Base-by-base conservation (phyloP, 2,888 invertebrate genomes). In the Pyrochroa serraticornis region DNA sequence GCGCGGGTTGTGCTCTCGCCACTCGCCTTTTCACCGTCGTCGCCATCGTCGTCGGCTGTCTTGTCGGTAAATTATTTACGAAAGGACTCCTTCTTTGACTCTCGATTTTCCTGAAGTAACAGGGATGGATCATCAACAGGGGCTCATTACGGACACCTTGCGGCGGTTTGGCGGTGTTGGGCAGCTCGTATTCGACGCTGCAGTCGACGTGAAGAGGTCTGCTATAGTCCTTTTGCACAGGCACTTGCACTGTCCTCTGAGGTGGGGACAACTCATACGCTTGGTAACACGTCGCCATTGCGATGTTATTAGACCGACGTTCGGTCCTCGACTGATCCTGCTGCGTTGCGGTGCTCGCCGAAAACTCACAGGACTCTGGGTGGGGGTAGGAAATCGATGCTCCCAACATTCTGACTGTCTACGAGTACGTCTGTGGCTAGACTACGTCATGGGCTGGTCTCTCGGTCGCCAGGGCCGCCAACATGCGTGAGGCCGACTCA, bases 121-220 rank as follows among this genome's bases (percentile, higher is more conserved):
- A 91, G 46, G 92, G 93, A 82, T 92, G 93, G 77, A 93, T 93
- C 92, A 93, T 93, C 73, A 93, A 85, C 76, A 93, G 83, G 50
- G 92, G 92, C 80, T 92, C 92, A 76, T 89, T 87, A 77, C 90
- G 83, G 77, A 88, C 89, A 66, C 91, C 91, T 76, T 89, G 90
- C 71, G 92, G 92, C 71, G 92, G 92, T 82, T 92, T 92, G 70
- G 92, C 91, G 82, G 91, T 90, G 80, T 92, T 92, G 75, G 92
- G 92, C 79, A 93, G 83, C 83, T 93, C 93, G 84, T 93, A 93
- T 82, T 93, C 93, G 74, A 93, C 92, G 83, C 92, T 92, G 83
- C 92, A 92, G 81, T 93, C 93, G 79, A 93, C 93, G 83, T 92
- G 92, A 78, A 93, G 84, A 75, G 92, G 92, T 80, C 91, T 87